A percentile compares a stretch with the other conserved stretches of the same genome.
Evolutionary conservation across 2,113 vertebrate genomes (phyloP).

Genomic region (Rhabdomys dilectus): DNA sequence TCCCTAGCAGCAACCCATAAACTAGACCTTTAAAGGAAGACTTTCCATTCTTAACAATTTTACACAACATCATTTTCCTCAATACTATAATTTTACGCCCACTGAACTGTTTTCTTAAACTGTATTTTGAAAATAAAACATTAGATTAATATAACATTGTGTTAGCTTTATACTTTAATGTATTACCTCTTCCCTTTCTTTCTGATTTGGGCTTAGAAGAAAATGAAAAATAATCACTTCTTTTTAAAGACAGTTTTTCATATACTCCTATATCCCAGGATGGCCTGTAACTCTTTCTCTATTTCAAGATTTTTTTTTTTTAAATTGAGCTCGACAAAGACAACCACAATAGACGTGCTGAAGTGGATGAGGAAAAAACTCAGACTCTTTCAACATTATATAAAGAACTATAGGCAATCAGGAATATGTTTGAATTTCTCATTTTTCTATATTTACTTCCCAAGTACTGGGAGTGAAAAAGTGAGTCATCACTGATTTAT

Average conservation of each 20-base stretch:
- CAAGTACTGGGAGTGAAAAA: neutral
- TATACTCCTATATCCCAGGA: neutral
- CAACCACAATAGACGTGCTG: neutral
- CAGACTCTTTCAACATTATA: too few species aligned
- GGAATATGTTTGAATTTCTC: neutral
- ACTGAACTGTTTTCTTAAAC: neutral
- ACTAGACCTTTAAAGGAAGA: neutral
- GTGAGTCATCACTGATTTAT: neutral
- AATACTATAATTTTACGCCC: neutral
- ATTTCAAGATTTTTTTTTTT: neutral
- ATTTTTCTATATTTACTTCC: neutral
- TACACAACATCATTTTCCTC: neutral
- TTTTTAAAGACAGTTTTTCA: neutral
- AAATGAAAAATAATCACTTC: constrained; percentile 1
- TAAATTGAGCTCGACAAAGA: neutral
- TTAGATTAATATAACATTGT: neutral
- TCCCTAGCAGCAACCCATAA: neutral
- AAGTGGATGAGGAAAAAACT: neutral
- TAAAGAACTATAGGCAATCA: too few species aligned
- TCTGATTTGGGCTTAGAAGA: neutral
- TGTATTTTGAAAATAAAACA: constrained; percentile 31
- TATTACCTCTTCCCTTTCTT: neutral
- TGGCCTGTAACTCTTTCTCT: neutral
- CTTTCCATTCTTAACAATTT: constrained; percentile 28
- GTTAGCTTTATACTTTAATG: neutral